A percentile compares a stretch with the other conserved stretches of the same genome.
phyloP scores from a whole-genome alignment of 2,113 vertebrate species.

The Rhinopomastus cyanomelas region DNA sequence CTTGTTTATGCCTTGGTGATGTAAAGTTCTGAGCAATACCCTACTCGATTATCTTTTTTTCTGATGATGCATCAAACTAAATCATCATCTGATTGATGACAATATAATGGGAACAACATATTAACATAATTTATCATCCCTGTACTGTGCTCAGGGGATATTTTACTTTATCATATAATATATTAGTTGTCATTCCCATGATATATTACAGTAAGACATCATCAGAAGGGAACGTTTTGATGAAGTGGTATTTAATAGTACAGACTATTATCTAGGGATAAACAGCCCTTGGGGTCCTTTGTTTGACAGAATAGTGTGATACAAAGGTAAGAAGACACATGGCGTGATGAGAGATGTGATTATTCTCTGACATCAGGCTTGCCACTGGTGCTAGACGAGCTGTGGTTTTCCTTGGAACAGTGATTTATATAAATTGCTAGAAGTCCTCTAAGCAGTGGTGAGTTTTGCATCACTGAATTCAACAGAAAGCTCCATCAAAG shows the following conservation, averaged over 20 bases:
- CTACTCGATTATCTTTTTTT: constrained; percentile 61
- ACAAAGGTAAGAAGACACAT: constrained; percentile 59
- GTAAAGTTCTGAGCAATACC: constrained; percentile 67
- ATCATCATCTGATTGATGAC: constrained; percentile 62
- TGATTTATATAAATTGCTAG: constrained; percentile 23
- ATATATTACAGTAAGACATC: constrained; percentile 55
- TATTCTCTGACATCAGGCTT: constrained; percentile 21
- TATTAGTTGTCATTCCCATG: constrained; percentile 53
- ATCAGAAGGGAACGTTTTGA: constrained; percentile 64
- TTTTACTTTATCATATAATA: constrained; percentile 67
- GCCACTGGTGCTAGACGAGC: not conserved
- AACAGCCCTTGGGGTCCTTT: constrained; percentile 50
- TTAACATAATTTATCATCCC: constrained; percentile 76
- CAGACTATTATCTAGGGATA: constrained; percentile 56
- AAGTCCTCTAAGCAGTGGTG: not conserved
- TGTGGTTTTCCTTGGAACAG: not conserved
- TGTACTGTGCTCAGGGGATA: constrained; percentile 67
- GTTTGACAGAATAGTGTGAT: constrained; percentile 30
- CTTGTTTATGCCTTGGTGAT: not conserved
- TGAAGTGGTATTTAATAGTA: constrained; percentile 55
- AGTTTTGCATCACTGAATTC: not conserved
- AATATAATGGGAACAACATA: constrained; percentile 71
- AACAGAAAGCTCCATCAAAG: constrained; percentile 19
- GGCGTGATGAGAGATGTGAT: constrained; percentile 8
- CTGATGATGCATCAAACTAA: constrained; percentile 67